Percentiles rank a stretch among this genome's conserved stretches.
Evolutionary conservation across 1,140 invertebrate species (phyloP).

Genomic region (Eueides isabella): DNA sequence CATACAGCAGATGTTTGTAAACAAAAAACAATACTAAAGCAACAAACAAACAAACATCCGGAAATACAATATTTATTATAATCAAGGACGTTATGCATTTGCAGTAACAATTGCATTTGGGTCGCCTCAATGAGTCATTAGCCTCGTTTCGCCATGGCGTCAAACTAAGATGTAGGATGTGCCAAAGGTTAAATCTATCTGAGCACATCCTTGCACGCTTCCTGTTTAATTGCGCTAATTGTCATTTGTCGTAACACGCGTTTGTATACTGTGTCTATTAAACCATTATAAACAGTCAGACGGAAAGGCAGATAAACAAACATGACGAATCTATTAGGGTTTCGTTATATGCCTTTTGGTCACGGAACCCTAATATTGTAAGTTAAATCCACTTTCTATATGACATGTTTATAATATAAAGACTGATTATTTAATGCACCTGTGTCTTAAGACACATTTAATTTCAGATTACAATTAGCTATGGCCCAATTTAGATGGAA

Average conservation of each 20-base stretch:
- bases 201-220: slow-evolving; percentile 72
- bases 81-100: slow-evolving; percentile 48
- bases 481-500: too few species aligned
- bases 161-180: slow-evolving; percentile 73
- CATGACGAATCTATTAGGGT: too few species aligned
- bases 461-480: too few species aligned
- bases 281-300: neutral
- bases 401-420: too few species aligned
- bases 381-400: too few species aligned
- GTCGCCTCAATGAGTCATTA: slow-evolving; percentile 49
- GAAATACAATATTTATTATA: slow-evolving; percentile 7
- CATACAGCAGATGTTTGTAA: neutral
- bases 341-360: too few species aligned
- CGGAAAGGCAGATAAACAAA: too few species aligned
- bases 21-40: neutral
- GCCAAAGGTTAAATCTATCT: slow-evolving; percentile 78
- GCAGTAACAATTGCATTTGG: slow-evolving; percentile 35
- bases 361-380: too few species aligned
- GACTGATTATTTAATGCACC: too few species aligned
- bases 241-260: slow-evolving; percentile 39
- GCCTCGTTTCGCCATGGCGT: slow-evolving; percentile 55
- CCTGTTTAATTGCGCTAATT: slow-evolving; percentile 72
- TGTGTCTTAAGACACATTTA: too few species aligned
- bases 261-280: slow-evolving; percentile 44
- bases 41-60: slow-evolving; percentile 13